Conservation (phyloP, 2,113 vertebrate genomes). For the Cyphomyrus plagiostoma region DNA sequence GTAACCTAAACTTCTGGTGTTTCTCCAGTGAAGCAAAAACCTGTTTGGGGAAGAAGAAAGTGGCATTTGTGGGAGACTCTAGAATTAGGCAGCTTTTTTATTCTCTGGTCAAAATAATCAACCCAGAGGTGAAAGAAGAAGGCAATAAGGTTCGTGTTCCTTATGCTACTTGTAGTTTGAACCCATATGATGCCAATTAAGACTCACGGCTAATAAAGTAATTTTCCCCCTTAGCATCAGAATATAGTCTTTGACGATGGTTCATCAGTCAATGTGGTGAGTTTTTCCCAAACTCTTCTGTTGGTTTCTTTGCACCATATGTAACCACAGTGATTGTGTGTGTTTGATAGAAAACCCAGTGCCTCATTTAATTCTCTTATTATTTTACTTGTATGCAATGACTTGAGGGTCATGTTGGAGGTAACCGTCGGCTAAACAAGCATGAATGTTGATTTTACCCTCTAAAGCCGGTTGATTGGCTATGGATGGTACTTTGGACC, state of each 20-base stretch:
- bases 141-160: conserved; percentile 78
- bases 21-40: conserved; percentile 84
- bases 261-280: conserved; percentile 83
- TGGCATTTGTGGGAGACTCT: conserved; percentile 91
- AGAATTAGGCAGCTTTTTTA: conserved; percentile 90
- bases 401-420: neutral
- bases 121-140: conserved; percentile 76
- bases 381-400: neutral
- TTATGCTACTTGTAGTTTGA: neutral
- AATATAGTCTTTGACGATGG: conserved; percentile 84
- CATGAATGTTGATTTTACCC: neutral
- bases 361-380: neutral
- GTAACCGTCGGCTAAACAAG: neutral
- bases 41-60: conserved; percentile 77
- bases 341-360: neutral
- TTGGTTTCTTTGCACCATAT: neutral
- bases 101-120: conserved; percentile 84
- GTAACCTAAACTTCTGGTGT: conserved; percentile 22
- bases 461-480: neutral
- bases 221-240: conserved; percentile 68
- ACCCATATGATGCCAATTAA: neutral
- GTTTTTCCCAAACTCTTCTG: conserved; percentile 33
- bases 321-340: neutral
- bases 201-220: neutral
- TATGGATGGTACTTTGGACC: neutral